Evolutionary conservation across 2,888 invertebrate species (phyloP), one percentile per base, ranked within the genome.

Genomic region (Lasioglossum villosulum): DNA sequence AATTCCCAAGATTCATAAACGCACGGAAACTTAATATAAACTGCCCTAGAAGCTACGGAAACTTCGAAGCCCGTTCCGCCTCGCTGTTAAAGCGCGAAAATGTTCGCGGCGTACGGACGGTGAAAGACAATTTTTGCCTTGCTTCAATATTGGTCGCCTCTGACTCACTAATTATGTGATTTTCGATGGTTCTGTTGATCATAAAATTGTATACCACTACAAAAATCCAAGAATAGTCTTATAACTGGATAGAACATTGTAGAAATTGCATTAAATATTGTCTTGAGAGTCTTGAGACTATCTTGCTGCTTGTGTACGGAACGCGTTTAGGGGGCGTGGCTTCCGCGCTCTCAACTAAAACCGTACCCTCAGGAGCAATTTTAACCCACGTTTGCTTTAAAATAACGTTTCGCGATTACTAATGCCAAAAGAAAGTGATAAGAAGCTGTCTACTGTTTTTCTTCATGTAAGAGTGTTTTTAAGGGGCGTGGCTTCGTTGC

Each of bases 1-100:
- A 30, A 71, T 45, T 71, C 27, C 45, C n/a, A n/a, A 45, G 42
- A 71, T 71, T 42, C 71, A 68, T 71, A 71, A 71, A 71, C 42
- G 42, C 45, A 30, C 45, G 71, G 27, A 16, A 71, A 42, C 45
- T 71, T 45, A 30, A 71, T 27, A 27, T 45, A 71, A 71, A 71
- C 71, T 45, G 27, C 59, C 59, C 59, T 59, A 59, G 59, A 59
- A 59, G 59, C 45, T 45, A 10, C 30, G 71, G 42, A 71, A 71
- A 14, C 27, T 71, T 42, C 37, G 30, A 19, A 34, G 30, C 19
- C 30, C 5, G 66, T 30, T 66, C 34, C 19, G 19, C 19, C 19
- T 34, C 19, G 34, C 8, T 66, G 66, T 34, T 66, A 66, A 66
- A 66, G 6, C 59, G 59, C 59, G 59, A 14, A 59, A 59, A 59